Conservation (phyloP, 2,888 invertebrate genomes). For the Drepanosiphum platanoidis region DNA sequence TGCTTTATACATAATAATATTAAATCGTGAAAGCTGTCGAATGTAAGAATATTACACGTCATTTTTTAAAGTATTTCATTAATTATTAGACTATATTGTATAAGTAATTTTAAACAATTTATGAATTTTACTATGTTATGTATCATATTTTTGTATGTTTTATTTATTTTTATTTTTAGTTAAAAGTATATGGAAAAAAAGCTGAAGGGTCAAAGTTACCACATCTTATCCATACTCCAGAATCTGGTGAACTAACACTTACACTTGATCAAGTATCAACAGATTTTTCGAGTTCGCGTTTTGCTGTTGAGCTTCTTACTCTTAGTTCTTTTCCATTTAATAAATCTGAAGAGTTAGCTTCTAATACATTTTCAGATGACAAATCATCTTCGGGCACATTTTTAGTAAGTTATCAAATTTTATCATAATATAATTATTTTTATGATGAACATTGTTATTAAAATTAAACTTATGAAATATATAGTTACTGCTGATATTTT, state of each 20-base stretch:
- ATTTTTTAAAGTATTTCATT: too few species aligned
- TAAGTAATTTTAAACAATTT: too few species aligned
- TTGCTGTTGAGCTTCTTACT: conserved; percentile 72
- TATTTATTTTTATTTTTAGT: conserved; percentile 37
- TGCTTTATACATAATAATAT: too few species aligned
- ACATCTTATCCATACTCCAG: conserved; percentile 75
- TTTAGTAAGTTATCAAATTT: conserved; percentile 69
- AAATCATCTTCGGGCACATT: conserved; percentile 81
- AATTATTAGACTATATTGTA: too few species aligned
- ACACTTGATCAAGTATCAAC: conserved; percentile 70
- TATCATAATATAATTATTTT: not conserved
- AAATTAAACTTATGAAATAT: too few species aligned
- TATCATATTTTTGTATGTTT: too few species aligned
- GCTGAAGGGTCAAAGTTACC: conserved; percentile 72
- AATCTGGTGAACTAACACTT: conserved; percentile 75
- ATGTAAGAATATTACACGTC: too few species aligned
- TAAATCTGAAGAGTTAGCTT: conserved; percentile 68
- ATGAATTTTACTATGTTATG: too few species aligned
- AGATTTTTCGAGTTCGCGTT: conserved; percentile 71
- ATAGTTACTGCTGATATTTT: too few species aligned
- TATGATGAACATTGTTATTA: too few species aligned
- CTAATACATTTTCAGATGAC: conserved; percentile 75
- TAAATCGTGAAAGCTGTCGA: too few species aligned
- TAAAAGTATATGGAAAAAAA: conserved; percentile 48
- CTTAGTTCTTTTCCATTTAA: conserved; percentile 69